Evolutionary conservation across 2,888 invertebrate species (phyloP).

Genomic region (Hymenopus coronatus): DNA sequence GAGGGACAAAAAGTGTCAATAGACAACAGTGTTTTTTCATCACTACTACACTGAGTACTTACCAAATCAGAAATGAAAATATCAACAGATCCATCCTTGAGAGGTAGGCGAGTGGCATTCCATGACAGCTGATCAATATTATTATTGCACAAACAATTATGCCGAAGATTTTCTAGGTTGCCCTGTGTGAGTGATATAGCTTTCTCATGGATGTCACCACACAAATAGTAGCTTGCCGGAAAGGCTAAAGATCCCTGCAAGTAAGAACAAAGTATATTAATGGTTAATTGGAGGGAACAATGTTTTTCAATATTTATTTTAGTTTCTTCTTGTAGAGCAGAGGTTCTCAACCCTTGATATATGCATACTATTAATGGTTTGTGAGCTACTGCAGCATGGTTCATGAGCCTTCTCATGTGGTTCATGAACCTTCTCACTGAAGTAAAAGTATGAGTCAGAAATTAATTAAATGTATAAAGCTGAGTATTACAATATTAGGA

Average conservation of each 20-base stretch:
- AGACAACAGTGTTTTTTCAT: too few relatives aligned
- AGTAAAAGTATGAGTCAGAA: too few relatives aligned
- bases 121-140: conserved; percentile 49
- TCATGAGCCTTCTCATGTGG: too few relatives aligned
- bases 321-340: not conserved
- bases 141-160: conserved; percentile 32
- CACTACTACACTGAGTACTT: not conserved
- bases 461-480: too few relatives aligned
- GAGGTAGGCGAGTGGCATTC: conserved; percentile 52
- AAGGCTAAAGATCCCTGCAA: conserved; percentile 48
- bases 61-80: conserved; percentile 57
- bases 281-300: not conserved
- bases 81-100: conserved; percentile 51
- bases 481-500: too few relatives aligned
- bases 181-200: conserved; percentile 47
- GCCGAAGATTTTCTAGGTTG: conserved; percentile 46
- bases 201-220: conserved; percentile 52
- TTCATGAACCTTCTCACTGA: too few relatives aligned
- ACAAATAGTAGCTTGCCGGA: conserved; percentile 46
- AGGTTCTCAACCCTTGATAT: not conserved
- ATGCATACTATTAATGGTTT: not conserved
- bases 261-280: not conserved
- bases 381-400: too few relatives aligned
- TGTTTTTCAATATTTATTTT: not conserved
- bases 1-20: too few relatives aligned